Percentiles rank a stretch among this genome's conserved stretches.
These are phyloP conservation scores for Aphis gossypii DNA, from an alignment of 1,140 invertebrate species.

Conservation along the genomic window DNA sequence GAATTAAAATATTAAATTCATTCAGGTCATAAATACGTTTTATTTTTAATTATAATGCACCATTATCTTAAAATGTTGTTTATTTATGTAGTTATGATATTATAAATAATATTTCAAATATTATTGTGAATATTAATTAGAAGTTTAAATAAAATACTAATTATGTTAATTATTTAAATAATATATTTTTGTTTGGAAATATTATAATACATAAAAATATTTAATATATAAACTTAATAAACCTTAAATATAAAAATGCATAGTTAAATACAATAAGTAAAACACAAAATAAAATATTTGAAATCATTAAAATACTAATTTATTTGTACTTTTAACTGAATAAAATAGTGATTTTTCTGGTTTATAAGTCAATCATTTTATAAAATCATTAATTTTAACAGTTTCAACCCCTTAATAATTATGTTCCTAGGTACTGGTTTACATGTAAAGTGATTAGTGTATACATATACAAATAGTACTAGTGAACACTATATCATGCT, in stretches of 20 bases:
- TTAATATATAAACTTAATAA: background rate
- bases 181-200: background rate
- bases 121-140: background rate
- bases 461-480: background rate
- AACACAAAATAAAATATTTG: background rate
- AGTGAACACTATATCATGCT: background rate
- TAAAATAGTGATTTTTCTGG: background rate
- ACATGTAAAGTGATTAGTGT: too few relatives aligned
- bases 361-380: background rate
- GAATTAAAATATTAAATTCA: background rate
- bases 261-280: background rate
- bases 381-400: background rate
- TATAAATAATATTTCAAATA: background rate
- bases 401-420: background rate
- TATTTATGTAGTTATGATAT: background rate
- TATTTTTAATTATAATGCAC: too few relatives aligned
- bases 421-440: background rate
- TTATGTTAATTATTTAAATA: background rate
- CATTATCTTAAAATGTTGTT: background rate
- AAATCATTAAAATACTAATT: background rate
- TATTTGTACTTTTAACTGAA: background rate
- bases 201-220: background rate
- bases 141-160: background rate
- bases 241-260: too few relatives aligned
- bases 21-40: background rate